A percentile compares a stretch with the other conserved stretches of the same genome.
Evolutionary conservation across 1,140 invertebrate genomes (phyloP).

Genomic region (Drosophila persimilis): DNA sequence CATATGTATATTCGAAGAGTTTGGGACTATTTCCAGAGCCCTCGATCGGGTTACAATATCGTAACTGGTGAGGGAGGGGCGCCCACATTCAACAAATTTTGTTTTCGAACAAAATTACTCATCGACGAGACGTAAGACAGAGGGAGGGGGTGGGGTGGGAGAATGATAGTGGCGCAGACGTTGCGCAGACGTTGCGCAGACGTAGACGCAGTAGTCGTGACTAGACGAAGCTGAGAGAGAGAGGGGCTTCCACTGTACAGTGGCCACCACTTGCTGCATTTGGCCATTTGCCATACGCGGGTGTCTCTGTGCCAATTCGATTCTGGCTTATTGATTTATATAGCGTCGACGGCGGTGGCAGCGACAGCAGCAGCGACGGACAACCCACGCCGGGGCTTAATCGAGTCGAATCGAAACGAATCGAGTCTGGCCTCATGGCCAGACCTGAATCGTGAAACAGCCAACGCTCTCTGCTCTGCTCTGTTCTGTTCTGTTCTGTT

Average conservation of each 20-base stretch:
- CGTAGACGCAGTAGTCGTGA: conserved; percentile 46
- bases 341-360: conserved; percentile 23
- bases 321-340: conserved; percentile 69
- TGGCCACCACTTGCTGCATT: conserved; percentile 50
- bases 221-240: conserved; percentile 21
- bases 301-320: conserved; percentile 63
- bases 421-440: conserved; percentile 17
- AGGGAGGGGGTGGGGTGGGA: too few relatives aligned
- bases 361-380: neutral
- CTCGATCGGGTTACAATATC: conserved; percentile 13
- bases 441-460: neutral
- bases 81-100: conserved; percentile 16
- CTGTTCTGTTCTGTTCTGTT: conserved; percentile 1
- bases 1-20: neutral
- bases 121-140: conserved; percentile 13
- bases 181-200: conserved; percentile 36
- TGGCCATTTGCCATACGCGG: conserved; percentile 65
- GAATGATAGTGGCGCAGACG: conserved; percentile 21
- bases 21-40: conserved; percentile 31
- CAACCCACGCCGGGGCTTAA: conserved; percentile 55
- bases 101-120: conserved; percentile 41
- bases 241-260: conserved; percentile 4
- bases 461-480: neutral
- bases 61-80: neutral
- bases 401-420: conserved; percentile 17